Evolutionary conservation across 2,888 invertebrate species (phyloP), one percentile per base, ranked within the genome.

Genomic region (Griposia aprilina): DNA sequence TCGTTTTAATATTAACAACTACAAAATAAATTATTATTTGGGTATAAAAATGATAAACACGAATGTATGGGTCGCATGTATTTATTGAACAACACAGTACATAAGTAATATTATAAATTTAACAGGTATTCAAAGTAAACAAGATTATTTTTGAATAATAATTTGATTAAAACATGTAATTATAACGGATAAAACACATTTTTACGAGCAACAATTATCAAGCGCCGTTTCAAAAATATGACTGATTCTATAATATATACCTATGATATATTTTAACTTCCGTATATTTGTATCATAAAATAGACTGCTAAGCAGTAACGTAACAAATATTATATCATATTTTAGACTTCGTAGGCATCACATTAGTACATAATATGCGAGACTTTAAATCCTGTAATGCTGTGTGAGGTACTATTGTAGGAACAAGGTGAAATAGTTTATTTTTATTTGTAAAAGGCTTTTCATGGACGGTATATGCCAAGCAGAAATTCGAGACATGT

Each of bases 391-490:
- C 50, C 70, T 80, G 71, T 82, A 73, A 55, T 30, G 62, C 59
- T 77, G 72, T 65, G 75, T 68, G 36, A 75, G 62, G 59, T 81
- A 79, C 62, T 87, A 81, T 78, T 88, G 77, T 76, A 82, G 78
- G 80, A 85, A 82, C 75, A 59, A 72, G 55, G 41, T 76, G 63
- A 74, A 72, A 71, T 13, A 57, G 45, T 67, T 62, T 65, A 72
- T 59, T 60, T 65, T 71, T 63, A 76, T 80, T 81, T 63, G 11
- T 84, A 66, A 79, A 81, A 81, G 83, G 80, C 81, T 74, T 59
- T 41, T 81, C 62, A 78, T 91, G 95, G 95, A 95, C 95, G 95
- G 95, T 92, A 88, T 85, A 90, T 91, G 92, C 93, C 87, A 94
- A 94, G 93, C 93, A 78, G 52, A 83, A 85, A 83, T 82, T 83